Evolutionary conservation across 2,888 invertebrate species (phyloP), one percentile per base, ranked within the genome.

Genomic region (Dusona sp.): DNA sequence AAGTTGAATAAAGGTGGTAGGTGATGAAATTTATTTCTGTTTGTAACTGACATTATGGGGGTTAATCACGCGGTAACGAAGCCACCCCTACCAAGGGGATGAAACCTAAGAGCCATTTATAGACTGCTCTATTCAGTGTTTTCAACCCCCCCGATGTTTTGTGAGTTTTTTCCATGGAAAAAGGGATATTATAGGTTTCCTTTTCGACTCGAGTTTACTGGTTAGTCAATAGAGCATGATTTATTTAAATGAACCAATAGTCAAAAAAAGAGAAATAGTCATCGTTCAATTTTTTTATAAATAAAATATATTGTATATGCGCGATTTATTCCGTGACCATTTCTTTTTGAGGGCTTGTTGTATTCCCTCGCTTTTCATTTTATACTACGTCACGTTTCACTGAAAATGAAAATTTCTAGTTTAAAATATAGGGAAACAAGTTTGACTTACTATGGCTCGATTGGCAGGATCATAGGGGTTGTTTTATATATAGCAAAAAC

Each of bases 31-130:
- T 61, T 61, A 61, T 61, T 61, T 61, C 29, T 29, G 61, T 29
- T 61, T 61, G 61, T 29, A 61, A 61, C 6, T 61, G 61, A 61
- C 29, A 16, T 61, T 61, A 61, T 16, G 29, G 29, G 61, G 61
- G 61, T 61, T 61, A 29, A 61, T 61, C 29, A 61, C 29, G 16
- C 61, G 25, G 25, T 61, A 61, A 29, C 42, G 67, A 42, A 38
- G 67, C 38, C 4, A 13, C 38, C 16, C 16, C 25, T 64, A 64
- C 25, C 29, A 13, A 25, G 16, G 29, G 38, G 67, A 38, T 67
- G 67, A 67, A 67, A 67, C 16, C 61, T 38, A 42, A 42, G 67
- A 38, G 38, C 67, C 22, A 67, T 67, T 67, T 36, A 67, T 67
- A 42, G 67, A 38, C 67, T 67, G 67, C 67, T 9, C 67, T 68